Evolutionary conservation across 2,888 invertebrate genomes (phyloP).

Genomic region (Drosophila monieri): DNA sequence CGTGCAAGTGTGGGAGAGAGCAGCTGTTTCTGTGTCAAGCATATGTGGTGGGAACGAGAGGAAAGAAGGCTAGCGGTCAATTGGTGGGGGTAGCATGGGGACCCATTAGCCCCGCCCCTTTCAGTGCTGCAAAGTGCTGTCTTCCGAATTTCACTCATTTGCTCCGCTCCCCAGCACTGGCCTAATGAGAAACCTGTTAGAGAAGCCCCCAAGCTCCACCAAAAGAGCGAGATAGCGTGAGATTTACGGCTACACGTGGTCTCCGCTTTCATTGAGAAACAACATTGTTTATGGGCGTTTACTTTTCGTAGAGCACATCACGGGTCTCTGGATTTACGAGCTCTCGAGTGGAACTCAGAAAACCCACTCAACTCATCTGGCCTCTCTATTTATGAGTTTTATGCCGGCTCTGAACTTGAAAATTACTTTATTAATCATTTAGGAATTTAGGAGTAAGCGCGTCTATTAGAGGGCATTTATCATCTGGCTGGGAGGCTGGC

Average conservation of each 20-base stretch:
- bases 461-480: constrained; percentile 67
- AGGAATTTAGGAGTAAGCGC: constrained; percentile 68
- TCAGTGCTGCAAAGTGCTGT: constrained; percentile 63
- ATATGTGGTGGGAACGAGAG: constrained; percentile 68
- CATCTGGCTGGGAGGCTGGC: constrained; percentile 32
- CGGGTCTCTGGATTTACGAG: constrained; percentile 65
- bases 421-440: constrained; percentile 77
- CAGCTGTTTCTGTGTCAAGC: constrained; percentile 75
- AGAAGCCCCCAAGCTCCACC: constrained; percentile 56
- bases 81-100: constrained; percentile 54
- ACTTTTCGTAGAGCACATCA: constrained; percentile 67
- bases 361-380: constrained; percentile 28
- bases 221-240: constrained; percentile 47
- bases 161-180: constrained; percentile 56
- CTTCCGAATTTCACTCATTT: constrained; percentile 16
- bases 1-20: constrained; percentile 53
- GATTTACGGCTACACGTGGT: constrained; percentile 77
- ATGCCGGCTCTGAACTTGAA: constrained; percentile 74
- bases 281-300: constrained; percentile 83
- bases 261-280: constrained; percentile 74
- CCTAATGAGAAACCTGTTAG: constrained; percentile 79
- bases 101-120: constrained; percentile 76
- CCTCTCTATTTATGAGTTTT: constrained; percentile 38
- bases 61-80: constrained; percentile 28
- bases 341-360: constrained; percentile 46